Conservation (phyloP, 2,797 vertebrate genomes). For the Siniperca undulata region DNA sequence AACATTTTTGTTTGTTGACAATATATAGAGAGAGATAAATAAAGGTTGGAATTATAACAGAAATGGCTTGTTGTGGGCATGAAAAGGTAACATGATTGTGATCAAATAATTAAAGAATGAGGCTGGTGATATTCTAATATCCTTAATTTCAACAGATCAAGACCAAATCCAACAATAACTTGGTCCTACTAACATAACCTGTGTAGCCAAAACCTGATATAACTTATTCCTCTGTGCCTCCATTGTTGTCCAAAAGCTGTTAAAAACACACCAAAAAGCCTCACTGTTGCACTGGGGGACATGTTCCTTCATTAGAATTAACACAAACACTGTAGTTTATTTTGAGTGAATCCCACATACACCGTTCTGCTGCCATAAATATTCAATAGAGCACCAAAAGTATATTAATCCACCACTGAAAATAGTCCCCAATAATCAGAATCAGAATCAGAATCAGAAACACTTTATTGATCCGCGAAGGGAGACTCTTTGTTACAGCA, state of each 20-base stretch:
- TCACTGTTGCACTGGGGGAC: not conserved
- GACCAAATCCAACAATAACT: constrained; percentile 4
- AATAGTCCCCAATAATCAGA: not conserved
- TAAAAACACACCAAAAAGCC: not conserved
- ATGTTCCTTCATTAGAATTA: not conserved
- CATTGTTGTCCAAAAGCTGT: not conserved
- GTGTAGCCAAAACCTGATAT: not conserved
- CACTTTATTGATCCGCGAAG: no score
- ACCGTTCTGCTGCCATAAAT: not conserved
- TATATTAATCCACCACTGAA: not conserved
- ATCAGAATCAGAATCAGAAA: no score
- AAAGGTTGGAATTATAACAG: not conserved
- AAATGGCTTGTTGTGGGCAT: not conserved
- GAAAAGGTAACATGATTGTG: not conserved
- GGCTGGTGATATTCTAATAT: not conserved
- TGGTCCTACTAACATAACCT: not conserved
- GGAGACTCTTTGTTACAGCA: no score
- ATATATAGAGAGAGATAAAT: not conserved
- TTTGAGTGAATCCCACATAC: not conserved
- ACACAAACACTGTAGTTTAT: not conserved
- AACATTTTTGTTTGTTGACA: not conserved
- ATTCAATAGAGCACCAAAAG: not conserved
- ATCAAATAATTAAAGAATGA: not conserved
- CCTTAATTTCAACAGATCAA: not conserved
- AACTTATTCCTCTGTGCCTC: not conserved